phyloP scores from a whole-genome alignment of 2,888 invertebrate genomes.

The Lissocephala sabroskyi region DNA sequence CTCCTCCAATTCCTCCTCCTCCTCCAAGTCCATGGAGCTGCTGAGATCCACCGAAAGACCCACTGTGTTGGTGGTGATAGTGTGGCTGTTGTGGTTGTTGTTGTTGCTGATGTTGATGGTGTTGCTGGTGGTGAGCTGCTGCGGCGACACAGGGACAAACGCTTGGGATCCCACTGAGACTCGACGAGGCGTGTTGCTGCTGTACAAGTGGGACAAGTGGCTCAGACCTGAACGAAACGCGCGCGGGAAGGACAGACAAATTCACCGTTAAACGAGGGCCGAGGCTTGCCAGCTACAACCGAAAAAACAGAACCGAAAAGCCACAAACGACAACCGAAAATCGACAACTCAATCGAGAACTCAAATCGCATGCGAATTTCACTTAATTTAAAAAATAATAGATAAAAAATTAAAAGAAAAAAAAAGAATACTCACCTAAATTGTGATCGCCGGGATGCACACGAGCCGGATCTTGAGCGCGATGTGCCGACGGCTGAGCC shows the following conservation, averaged over 20 bases:
- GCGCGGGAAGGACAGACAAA: constrained; percentile 14
- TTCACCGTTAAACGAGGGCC: constrained; percentile 11
- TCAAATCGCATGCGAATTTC: neutral
- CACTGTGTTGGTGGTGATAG: constrained; percentile 69
- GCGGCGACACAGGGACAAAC: constrained; percentile 72
- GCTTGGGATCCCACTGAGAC: constrained; percentile 73
- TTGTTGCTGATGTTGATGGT: constrained; percentile 64
- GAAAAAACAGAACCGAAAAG: constrained; percentile 22
- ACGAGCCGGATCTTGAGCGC: constrained; percentile 73
- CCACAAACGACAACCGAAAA: constrained; percentile 13
- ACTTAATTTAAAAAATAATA: constrained; percentile 9
- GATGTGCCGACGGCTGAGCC: constrained; percentile 48
- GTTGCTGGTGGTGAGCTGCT: constrained; percentile 69
- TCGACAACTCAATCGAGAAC: no score
- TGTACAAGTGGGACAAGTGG: constrained; percentile 73
- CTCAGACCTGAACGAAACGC: constrained; percentile 68
- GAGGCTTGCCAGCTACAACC: constrained; percentile 11
- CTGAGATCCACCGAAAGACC: constrained; percentile 72
- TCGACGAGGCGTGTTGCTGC: constrained; percentile 72
- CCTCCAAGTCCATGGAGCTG: constrained; percentile 74
- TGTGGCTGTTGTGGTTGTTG: constrained; percentile 65
- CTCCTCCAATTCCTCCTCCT: constrained; percentile 59
- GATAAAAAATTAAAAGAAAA: constrained; percentile 1
- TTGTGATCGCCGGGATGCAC: constrained; percentile 73
- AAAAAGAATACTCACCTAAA: constrained; percentile 63